A percentile compares a stretch with the other conserved stretches of the same genome.
Evolutionary conservation across 30 jellyfish, hydroid and myxozoan genomes (phyloP).

Genomic region (Chrysaora quinquecirrha): DNA sequence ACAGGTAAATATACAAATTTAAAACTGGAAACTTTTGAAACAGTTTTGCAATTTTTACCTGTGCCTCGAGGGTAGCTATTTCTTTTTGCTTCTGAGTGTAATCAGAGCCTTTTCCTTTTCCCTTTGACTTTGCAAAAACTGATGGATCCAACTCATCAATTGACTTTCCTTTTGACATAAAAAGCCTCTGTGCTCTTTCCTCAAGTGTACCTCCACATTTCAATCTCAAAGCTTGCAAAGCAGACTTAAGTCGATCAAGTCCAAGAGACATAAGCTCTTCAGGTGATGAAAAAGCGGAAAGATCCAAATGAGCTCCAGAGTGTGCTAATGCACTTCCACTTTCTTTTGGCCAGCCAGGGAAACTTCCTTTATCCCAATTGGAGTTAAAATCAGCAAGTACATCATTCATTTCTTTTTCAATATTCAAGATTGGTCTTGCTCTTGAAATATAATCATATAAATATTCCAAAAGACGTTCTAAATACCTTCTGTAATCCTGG

Average conservation of each 20-base stretch:
- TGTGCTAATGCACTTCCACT: constrained; percentile 95
- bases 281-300: constrained; percentile 89
- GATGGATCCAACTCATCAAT: constrained; percentile 81
- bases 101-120: constrained; percentile 81
- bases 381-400: constrained; percentile 79
- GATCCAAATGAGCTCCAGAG: constrained; percentile 91
- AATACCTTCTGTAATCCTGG: constrained; percentile 77
- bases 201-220: constrained; percentile 97
- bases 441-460: constrained; percentile 76
- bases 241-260: constrained; percentile 89
- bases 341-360: constrained; percentile 99
- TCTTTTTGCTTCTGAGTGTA: constrained; percentile 80
- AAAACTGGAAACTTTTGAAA: too few species aligned
- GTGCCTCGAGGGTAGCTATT: constrained; percentile 86
- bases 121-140: constrained; percentile 73
- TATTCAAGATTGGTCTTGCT: constrained; percentile 79
- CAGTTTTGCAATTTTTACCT: too few species aligned
- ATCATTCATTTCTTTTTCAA: constrained; percentile 82
- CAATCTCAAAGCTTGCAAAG: constrained; percentile 85
- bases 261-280: constrained; percentile 98
- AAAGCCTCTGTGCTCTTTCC: constrained; percentile 92
- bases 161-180: constrained; percentile 77
- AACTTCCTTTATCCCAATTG: constrained; percentile 83
- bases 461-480: constrained; percentile 84
- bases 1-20: too few species aligned